Base-by-base conservation (phyloP, 2,113 vertebrate genomes). In the Brachyhypopomus gauderio region DNA sequence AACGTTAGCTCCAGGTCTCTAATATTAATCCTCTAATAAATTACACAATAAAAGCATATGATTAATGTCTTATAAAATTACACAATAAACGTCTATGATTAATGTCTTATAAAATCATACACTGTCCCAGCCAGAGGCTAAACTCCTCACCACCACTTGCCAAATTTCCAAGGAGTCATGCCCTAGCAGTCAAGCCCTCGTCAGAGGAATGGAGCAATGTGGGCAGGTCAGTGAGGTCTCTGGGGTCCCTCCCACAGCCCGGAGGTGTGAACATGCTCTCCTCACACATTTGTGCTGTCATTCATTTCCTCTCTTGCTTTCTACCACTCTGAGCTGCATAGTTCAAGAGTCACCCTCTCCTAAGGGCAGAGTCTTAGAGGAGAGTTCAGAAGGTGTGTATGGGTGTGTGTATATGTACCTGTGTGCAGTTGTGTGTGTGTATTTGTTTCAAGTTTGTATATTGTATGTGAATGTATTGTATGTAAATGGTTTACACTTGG, bases 301-400 rank as follows among this genome's bases (percentile, higher is more conserved):
- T 48, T 58, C 34, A 34, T 30, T 55, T 41, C 59, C 69, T 70
- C 19, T 19, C 23, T 52, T 80, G 45, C 60, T 19, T 86, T 85
- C 89, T 88, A 86, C 83, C 86, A 88, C 86, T 86, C 75, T 91
- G 82, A 83, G 86, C 91, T 94, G 93, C 93, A 94, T 94, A 94
- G 93, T 93, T 94, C 92, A 87, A 67, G 77, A 88, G 89, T 92
- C 88, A 87, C 88, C 86, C 88, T 83, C 87, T 78, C 78, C 8
- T 85, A 72, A 80, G 85, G 88, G 89, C 91, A 91, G 90, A 88
- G 88, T 87, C 77, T 86, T 86, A 88, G 83, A 86, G 88, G 90
- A 80, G 88, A 86, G 84, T 71, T 85, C 86, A 86, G 81, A 67
- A 67, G 78, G n/a, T 30, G 22, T 16, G 34, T 63, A 36, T 76